Evolutionary conservation across 1,140 invertebrate genomes (phyloP).

Genomic region (Drosophila sp.): DNA sequence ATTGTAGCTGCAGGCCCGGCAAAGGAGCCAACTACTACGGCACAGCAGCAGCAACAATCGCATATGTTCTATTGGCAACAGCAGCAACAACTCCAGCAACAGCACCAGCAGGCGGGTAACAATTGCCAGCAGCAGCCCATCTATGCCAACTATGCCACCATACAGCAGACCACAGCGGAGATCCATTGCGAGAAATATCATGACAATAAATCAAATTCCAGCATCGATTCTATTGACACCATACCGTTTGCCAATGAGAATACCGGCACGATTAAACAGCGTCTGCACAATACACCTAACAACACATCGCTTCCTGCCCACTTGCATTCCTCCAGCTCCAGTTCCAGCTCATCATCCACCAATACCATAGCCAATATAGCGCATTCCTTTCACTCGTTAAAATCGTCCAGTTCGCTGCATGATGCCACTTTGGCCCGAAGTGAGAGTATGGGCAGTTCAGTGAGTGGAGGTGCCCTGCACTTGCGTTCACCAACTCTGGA

Average conservation of each 20-base stretch:
- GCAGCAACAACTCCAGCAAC: conserved; percentile 40
- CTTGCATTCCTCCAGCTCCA: conserved; percentile 81
- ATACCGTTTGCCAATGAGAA: conserved; percentile 99
- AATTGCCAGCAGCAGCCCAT: conserved; percentile 80
- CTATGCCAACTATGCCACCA: conserved; percentile 84
- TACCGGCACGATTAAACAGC: conserved; percentile 96
- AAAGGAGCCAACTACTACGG: conserved; percentile 3
- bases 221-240: conserved; percentile 95
- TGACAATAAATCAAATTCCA: conserved; percentile 91
- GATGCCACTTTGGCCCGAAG: conserved; percentile 73
- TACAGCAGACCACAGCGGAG: conserved; percentile 86
- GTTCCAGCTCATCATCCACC: conserved; percentile 82
- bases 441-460: conserved; percentile 70
- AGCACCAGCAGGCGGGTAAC: conserved; percentile 32
- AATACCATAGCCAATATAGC: conserved; percentile 82
- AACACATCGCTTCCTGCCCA: conserved; percentile 48
- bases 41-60: conserved; percentile 39
- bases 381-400: conserved; percentile 81
- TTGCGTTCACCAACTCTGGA: conserved; percentile 77
- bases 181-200: conserved; percentile 85
- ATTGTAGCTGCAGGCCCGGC: conserved; percentile 4
- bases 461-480: conserved; percentile 67
- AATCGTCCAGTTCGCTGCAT: conserved; percentile 80
- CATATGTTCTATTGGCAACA: conserved; percentile 75
- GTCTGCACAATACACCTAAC: conserved; percentile 63